phyloP scores from a whole-genome alignment of 2,888 invertebrate species.

The Oithona nana region DNA sequence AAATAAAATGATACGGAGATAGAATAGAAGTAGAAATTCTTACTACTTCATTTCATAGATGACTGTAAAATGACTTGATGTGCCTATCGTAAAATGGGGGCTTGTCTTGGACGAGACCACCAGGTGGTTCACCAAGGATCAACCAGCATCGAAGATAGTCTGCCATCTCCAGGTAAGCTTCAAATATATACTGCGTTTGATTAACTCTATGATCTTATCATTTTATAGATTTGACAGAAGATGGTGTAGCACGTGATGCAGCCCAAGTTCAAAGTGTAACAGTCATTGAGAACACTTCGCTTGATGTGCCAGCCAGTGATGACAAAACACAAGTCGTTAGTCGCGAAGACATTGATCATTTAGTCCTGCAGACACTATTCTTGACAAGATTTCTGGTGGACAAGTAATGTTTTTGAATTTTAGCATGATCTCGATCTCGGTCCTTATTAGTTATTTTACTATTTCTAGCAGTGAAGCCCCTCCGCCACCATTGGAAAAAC shows the following conservation, averaged over 20 bases:
- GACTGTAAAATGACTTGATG: too few relatives aligned
- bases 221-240: too few relatives aligned
- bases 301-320: too few relatives aligned
- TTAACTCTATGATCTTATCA: too few relatives aligned
- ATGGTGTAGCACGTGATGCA: too few relatives aligned
- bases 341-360: constrained; percentile 36
- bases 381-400: constrained; percentile 64
- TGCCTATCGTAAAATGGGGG: neutral
- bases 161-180: neutral
- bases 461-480: constrained; percentile 50
- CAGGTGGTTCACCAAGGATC: neutral
- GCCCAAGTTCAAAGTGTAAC: neutral
- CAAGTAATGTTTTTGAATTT: constrained; percentile 40
- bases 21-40: too few relatives aligned
- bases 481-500: constrained; percentile 56
- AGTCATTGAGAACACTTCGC: neutral
- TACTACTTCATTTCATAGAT: too few relatives aligned
- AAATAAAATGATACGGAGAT: too few relatives aligned
- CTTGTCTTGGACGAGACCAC: neutral
- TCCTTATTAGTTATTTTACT: constrained; percentile 18
- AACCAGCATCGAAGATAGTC: neutral
- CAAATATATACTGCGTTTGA: too few relatives aligned
- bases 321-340: neutral
- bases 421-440: constrained; percentile 22
- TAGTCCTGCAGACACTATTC: constrained; percentile 58